Evolutionary conservation across 2,113 vertebrate genomes (phyloP).

Genomic region (Mesembrinibis cayennensis): DNA sequence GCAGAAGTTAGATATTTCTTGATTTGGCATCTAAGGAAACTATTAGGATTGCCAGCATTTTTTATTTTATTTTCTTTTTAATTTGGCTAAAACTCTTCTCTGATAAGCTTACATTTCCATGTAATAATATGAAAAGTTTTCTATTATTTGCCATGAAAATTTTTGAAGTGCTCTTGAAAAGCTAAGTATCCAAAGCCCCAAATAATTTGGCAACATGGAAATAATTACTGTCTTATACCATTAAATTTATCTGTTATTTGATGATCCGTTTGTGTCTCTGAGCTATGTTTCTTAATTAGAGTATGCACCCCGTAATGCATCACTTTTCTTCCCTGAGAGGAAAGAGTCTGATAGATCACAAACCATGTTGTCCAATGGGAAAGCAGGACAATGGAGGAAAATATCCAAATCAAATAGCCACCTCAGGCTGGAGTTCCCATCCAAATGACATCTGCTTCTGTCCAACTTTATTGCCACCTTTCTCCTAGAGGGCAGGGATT

Average conservation of each 20-base stretch:
- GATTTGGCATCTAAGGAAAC: neutral
- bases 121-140: neutral
- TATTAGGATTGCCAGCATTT: neutral
- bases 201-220: neutral
- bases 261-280: neutral
- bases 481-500: neutral
- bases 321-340: neutral
- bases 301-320: neutral
- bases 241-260: neutral
- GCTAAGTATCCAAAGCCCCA: neutral
- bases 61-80: neutral
- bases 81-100: neutral
- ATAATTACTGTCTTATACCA: neutral
- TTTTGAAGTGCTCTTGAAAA: neutral
- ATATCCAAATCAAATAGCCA: neutral
- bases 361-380: neutral
- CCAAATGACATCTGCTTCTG: neutral
- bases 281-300: conserved; percentile 2
- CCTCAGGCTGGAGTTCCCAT: neutral
- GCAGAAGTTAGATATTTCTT: neutral
- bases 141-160: neutral
- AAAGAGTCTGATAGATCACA: neutral
- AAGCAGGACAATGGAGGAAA: neutral
- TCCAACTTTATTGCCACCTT: neutral
- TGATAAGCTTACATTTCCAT: neutral